Evolutionary conservation across 2,888 invertebrate genomes (phyloP).

Genomic region (Leptinotarsa tumamoca): DNA sequence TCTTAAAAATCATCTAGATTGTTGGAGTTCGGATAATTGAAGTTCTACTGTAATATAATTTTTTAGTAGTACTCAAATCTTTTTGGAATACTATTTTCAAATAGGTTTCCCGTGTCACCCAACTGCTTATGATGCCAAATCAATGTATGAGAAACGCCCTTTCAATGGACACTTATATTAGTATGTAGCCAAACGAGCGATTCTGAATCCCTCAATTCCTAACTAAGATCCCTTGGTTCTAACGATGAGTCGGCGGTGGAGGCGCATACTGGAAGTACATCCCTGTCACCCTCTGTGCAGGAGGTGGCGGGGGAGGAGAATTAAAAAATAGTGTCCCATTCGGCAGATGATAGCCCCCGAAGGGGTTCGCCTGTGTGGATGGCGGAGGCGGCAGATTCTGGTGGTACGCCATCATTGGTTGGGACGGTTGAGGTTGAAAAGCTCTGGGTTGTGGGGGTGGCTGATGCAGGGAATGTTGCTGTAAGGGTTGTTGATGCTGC

Average conservation of each 20-base stretch:
- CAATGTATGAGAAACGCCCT: no score
- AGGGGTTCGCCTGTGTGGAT: constrained; percentile 34
- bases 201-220: background rate
- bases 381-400: constrained; percentile 33
- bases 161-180: no score
- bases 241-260: constrained; percentile 61
- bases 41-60: no score
- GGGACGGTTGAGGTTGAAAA: constrained; percentile 22
- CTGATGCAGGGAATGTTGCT: constrained; percentile 30
- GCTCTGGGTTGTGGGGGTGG: constrained; percentile 52
- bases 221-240: constrained; percentile 28
- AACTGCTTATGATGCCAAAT: no score
- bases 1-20: no score
- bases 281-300: constrained; percentile 50
- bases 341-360: constrained; percentile 58
- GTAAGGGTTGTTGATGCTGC: constrained; percentile 47
- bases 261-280: constrained; percentile 59
- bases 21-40: no score
- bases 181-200: no score
- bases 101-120: no score
- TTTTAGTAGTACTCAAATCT: no score
- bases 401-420: constrained; percentile 20
- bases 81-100: no score
- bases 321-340: constrained; percentile 62
- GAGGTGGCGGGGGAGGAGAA: constrained; percentile 61